Conservation (phyloP, 2,113 vertebrate genomes). For the Oxyura jamaicensis region DNA sequence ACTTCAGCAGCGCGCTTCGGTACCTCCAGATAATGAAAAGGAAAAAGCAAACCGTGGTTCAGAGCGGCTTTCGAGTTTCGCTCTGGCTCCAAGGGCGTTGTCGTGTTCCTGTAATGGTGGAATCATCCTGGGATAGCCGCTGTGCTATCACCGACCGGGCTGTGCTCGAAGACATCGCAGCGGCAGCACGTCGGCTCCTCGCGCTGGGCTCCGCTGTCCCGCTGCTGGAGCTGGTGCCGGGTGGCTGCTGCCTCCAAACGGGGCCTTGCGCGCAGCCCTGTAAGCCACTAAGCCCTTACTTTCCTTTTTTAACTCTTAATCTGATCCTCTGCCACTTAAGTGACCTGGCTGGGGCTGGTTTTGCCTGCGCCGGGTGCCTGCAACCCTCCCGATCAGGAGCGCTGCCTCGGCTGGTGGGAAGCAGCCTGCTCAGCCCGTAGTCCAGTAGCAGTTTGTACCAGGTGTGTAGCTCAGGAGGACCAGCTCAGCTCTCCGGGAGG, state of each 20-base stretch:
- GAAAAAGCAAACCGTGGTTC: neutral
- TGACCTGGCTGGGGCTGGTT: neutral
- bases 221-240: neutral
- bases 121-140: neutral
- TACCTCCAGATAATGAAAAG: neutral
- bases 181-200: fast-evolving
- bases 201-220: fast-evolving
- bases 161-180: fast-evolving
- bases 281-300: neutral
- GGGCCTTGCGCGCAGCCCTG: neutral
- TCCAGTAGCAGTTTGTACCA: neutral
- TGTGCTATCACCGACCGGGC: fast-evolving
- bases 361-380: neutral
- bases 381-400: neutral
- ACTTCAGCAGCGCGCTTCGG: fast-evolving
- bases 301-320: constrained; percentile 57
- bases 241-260: neutral
- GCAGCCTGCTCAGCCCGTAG: neutral
- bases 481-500: neutral
- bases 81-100: fast-evolving
- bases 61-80: fast-evolving
- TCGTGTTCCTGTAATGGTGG: fast-evolving
- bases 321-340: neutral
- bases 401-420: neutral
- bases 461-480: neutral